These are phyloP conservation scores for Eledona agricola DNA, from an alignment of 2,888 invertebrate genomes.

Conservation along the genomic window DNA sequence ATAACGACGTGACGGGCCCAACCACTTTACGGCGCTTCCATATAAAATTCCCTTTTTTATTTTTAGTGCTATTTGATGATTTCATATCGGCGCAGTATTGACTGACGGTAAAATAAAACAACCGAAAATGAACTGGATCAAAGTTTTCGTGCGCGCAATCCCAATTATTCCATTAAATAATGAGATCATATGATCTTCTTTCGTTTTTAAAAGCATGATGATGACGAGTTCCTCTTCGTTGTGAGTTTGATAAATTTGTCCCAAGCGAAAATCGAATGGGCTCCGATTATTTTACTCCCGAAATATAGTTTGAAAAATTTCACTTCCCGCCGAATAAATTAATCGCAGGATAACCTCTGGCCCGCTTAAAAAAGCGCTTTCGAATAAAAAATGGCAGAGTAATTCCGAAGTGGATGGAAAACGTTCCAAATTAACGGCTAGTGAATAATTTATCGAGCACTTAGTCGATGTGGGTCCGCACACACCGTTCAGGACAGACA, in stretches of 20 bases:
- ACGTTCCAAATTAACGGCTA: conserved; percentile 40
- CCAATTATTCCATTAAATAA: conserved; percentile 34
- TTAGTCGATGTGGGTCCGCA: conserved; percentile 39
- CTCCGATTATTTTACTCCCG: conserved; percentile 21
- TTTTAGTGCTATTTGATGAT: conserved; percentile 13
- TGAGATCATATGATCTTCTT: no score
- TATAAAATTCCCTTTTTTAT: not conserved
- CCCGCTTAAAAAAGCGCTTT: conserved; percentile 28
- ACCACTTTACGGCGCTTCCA: not conserved
- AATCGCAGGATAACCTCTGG: conserved; percentile 28
- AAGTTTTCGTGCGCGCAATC: conserved; percentile 24
- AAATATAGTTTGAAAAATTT: conserved; percentile 17
- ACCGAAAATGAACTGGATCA: conserved; percentile 28
- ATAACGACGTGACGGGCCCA: conserved; percentile 3
- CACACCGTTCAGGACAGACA: conserved; percentile 30
- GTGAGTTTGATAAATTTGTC: no score
- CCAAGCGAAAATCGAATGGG: conserved; percentile 9
- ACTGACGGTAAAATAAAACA: conserved; percentile 28
- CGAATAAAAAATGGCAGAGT: conserved; percentile 38
- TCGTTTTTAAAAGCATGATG: no score
- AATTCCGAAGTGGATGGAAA: conserved; percentile 40
- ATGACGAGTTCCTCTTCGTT: no score
- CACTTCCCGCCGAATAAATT: conserved; percentile 30
- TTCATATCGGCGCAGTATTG: conserved; percentile 18
- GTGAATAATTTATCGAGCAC: conserved; percentile 42